Evolutionary conservation across 2,797 vertebrate genomes (phyloP).

Genomic region (Myotis findleyi): DNA sequence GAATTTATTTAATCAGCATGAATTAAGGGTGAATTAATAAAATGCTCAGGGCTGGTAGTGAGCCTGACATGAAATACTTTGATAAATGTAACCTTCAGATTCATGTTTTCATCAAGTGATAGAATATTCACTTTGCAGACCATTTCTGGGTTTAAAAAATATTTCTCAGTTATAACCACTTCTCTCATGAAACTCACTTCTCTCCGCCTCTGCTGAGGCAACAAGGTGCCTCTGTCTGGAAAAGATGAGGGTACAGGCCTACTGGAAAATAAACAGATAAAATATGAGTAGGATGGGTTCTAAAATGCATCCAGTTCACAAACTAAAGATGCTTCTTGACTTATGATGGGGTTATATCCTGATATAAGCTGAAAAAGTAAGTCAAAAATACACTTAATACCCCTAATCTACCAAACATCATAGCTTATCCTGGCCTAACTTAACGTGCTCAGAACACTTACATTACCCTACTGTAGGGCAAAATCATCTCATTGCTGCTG

Average conservation of each 20-base stretch:
- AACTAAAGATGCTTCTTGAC: background rate
- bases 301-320: background rate
- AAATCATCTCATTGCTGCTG: background rate
- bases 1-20: constrained; percentile 36
- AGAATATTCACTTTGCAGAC: constrained; percentile 26
- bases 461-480: background rate
- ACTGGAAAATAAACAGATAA: constrained; percentile 24
- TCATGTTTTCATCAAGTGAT: constrained; percentile 29
- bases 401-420: background rate
- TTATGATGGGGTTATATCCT: background rate
- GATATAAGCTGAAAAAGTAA: background rate
- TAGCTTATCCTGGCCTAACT: background rate
- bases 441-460: background rate
- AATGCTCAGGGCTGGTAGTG: background rate
- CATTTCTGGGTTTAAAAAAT: constrained; percentile 43
- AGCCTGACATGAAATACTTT: background rate
- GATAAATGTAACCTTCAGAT: constrained; percentile 46
- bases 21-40: constrained; percentile 56
- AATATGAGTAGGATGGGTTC: background rate
- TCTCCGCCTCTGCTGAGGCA: background rate
- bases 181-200: constrained; percentile 3
- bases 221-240: background rate
- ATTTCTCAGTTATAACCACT: constrained; percentile 10
- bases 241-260: background rate
- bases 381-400: background rate